Percentiles rank a stretch among this genome's conserved stretches.
phyloP scores from a whole-genome alignment of 2,797 vertebrate genomes.

The Arnoldichthys spilopterus region DNA sequence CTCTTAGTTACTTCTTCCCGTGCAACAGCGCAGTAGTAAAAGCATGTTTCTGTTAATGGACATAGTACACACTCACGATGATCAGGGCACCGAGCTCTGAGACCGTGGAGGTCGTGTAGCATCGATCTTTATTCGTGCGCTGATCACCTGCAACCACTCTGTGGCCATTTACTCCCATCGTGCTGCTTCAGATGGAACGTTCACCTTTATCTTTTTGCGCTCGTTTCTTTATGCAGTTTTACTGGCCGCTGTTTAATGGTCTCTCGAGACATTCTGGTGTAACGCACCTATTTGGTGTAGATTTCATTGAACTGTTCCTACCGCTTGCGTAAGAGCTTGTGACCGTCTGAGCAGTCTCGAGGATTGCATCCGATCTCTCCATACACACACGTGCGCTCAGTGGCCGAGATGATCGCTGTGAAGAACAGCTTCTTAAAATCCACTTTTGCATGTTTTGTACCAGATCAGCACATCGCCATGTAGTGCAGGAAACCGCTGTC shows the following conservation, averaged over 20 bases:
- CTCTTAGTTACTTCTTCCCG: background rate
- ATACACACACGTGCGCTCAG: conserved; percentile 12
- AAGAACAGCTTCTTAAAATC: conserved; percentile 48
- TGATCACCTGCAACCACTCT: conserved; percentile 21
- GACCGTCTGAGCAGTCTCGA: conserved; percentile 85
- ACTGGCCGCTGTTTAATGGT: conserved; percentile 53
- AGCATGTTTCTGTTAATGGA: background rate
- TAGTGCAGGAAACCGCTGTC: background rate
- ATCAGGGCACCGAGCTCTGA: conserved; percentile 20
- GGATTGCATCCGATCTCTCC: conserved; percentile 75
- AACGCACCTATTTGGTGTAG: conserved; percentile 87
- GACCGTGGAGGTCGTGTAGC: conserved; percentile 9
- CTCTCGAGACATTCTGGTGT: conserved; percentile 85
- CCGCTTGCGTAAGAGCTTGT: conserved; percentile 66
- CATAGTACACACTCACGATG: background rate
- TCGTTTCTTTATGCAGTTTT: conserved; percentile 44
- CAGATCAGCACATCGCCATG: conserved; percentile 20
- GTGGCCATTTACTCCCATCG: background rate
- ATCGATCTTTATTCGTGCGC: background rate
- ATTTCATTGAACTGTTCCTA: conserved; percentile 74
- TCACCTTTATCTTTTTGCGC: background rate
- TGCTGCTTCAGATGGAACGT: background rate
- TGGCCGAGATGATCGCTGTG: conserved; percentile 17
- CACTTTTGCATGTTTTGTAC: conserved; percentile 38
- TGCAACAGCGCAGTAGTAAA: conserved; percentile 17